phyloP scores from a whole-genome alignment of 2,113 vertebrate species.

The Hirundichthys speculiger region DNA sequence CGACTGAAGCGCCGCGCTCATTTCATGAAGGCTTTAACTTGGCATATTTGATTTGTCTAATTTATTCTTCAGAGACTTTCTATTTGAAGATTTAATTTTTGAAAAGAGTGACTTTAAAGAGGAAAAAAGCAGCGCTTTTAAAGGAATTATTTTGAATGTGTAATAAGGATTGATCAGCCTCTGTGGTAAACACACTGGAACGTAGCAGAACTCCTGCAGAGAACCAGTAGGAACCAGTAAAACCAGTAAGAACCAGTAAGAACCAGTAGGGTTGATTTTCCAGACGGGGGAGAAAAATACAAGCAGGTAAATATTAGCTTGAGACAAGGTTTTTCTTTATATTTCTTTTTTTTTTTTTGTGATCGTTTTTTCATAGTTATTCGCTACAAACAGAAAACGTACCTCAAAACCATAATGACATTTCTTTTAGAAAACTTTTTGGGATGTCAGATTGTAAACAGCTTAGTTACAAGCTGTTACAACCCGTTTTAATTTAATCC shows the following conservation, averaged over 20 bases:
- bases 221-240: no score
- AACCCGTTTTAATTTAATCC: no score
- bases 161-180: constrained; percentile 68
- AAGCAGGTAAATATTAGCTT: constrained; percentile 9
- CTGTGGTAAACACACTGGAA: constrained; percentile 54
- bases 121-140: constrained; percentile 66
- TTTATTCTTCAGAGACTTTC: constrained; percentile 80
- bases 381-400: no score
- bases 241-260: no score
- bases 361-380: background rate
- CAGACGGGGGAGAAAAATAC: constrained; percentile 18
- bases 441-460: no score
- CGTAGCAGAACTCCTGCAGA: constrained; percentile 44
- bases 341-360: background rate
- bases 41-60: constrained; percentile 82
- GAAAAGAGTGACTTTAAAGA: constrained; percentile 72
- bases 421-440: no score
- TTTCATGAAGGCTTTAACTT: constrained; percentile 80
- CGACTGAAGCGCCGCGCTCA: constrained; percentile 58
- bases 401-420: no score
- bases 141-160: constrained; percentile 62
- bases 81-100: constrained; percentile 77
- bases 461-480: no score
- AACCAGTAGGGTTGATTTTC: constrained; percentile 49
- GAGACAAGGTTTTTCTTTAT: background rate